Percentiles rank a stretch among this genome's conserved stretches.
Conservation (phyloP, 92 coral and sea anemone species). For the Metridium senile region DNA sequence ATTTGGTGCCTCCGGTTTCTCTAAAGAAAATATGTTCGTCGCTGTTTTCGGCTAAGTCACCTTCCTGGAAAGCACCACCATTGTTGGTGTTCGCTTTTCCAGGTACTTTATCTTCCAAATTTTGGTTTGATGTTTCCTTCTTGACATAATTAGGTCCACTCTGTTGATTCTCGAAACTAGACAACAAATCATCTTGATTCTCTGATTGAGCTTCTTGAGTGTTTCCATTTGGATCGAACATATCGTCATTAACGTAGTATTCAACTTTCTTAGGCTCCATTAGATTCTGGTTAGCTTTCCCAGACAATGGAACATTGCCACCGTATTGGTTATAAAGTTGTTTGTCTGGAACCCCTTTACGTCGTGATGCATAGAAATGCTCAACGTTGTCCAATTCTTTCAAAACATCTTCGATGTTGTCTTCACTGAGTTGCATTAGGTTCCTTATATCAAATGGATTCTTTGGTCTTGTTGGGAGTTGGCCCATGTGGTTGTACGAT, state of each 20-base stretch:
- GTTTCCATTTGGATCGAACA: constrained; percentile 24
- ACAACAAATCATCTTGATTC: background rate
- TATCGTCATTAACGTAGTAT: constrained; percentile 16
- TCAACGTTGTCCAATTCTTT: constrained; percentile 18
- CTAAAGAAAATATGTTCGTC: constrained; percentile 27
- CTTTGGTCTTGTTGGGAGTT: background rate
- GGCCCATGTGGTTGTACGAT: too few relatives aligned
- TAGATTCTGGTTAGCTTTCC: background rate
- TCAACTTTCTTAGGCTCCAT: background rate
- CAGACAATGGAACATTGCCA: background rate
- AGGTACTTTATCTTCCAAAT: background rate
- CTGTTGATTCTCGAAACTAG: background rate
- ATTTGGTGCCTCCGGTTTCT: background rate
- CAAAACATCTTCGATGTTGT: constrained; percentile 26
- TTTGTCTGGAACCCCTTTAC: background rate
- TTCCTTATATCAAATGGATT: constrained; percentile 28
- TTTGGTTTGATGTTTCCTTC: background rate
- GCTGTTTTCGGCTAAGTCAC: constrained; percentile 15
- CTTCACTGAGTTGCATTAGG: constrained; percentile 30
- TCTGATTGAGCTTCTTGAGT: background rate
- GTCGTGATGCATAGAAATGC: background rate
- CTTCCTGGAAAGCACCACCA: constrained; percentile 16
- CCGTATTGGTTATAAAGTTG: background rate
- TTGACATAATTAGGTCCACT: background rate
- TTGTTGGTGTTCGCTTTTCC: background rate